Conservation (phyloP, 2,113 vertebrate genomes). For the Piprites chloris region DNA sequence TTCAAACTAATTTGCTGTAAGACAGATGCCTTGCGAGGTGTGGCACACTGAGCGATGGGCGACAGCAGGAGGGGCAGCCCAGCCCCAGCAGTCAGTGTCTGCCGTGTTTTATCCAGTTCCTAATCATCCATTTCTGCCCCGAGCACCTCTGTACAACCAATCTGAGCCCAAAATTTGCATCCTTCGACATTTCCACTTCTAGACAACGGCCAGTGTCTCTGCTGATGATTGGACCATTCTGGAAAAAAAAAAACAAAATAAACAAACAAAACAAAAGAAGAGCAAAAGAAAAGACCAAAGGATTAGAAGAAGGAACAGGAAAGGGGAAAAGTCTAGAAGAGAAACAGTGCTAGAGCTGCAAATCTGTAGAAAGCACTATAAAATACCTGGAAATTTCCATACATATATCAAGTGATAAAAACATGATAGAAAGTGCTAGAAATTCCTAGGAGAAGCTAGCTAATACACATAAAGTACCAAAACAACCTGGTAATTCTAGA, state of each 20-base stretch:
- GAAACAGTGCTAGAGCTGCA: not conserved
- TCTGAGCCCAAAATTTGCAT: constrained; percentile 94
- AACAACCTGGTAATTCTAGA: not conserved
- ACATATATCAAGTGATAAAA: not conserved
- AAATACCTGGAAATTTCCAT: not conserved
- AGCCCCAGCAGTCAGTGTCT: constrained; percentile 79
- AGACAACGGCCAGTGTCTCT: constrained; percentile 93
- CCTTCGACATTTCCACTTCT: constrained; percentile 96
- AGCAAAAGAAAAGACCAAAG: not conserved
- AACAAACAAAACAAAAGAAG: no score
- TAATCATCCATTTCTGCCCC: constrained; percentile 97
- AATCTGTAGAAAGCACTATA: not conserved
- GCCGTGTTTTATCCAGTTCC: constrained; percentile 93
- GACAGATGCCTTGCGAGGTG: not conserved
- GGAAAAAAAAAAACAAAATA: not conserved
- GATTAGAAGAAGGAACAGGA: not conserved
- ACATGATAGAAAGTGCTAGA: not conserved
- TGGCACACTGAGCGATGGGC: constrained; percentile 7
- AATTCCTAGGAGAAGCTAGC: not conserved
- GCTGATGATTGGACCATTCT: constrained; percentile 97
- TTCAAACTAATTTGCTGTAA: not conserved
- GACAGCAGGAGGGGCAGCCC: not conserved
- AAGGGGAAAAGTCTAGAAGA: not conserved
- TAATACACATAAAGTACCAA: not conserved
- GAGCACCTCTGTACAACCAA: constrained; percentile 95